Evolutionary conservation across 2,888 invertebrate genomes (phyloP), one percentile per base, ranked within the genome.

Genomic region (Netelia virgata): DNA sequence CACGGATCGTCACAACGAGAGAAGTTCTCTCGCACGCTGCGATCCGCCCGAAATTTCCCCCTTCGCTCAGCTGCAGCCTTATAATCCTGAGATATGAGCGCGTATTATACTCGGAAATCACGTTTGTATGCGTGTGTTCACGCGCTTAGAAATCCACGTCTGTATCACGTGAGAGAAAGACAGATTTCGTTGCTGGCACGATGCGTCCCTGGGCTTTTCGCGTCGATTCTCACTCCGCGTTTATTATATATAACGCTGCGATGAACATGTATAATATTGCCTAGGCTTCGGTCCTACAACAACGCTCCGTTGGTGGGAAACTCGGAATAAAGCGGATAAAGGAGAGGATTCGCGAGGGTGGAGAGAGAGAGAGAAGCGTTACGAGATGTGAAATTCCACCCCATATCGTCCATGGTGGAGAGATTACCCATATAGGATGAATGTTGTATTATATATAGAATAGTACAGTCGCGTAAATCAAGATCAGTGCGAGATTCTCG

Each of bases 1-100:
- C 84, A 80, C 87, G 79, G 69, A 66, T 18, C 83, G 63, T 82
- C 85, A 81, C 77, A 73, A 61, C 86, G 83, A 88, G 87, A 88
- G 86, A 36, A 5, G 36, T 36, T 36, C 88, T 88, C 88, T 86
- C 86, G 82, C 82, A 80, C 86, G 72, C 87, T n/a, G 72, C 70
- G 76, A 16, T 72, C 41, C 50, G 28, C 9, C 72, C 23, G 50
- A 43, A 41, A 36, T 6, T 63, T 69, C 72, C 84, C 86, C 86
- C 86, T 83, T 86, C 82, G 77, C 79, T 83, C 86, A 85, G 86
- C 86, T 81, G 86, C 84, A 82, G 86, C 79, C 80, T 90, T 89
- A 92, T 93, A 93, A 93, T 93, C 93, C 93, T 93, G 93, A 93
- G 93, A 93, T 93, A 93, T 92, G 93, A 91, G 89, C 90, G 87